Base-by-base conservation (phyloP, 2,888 invertebrate species). In the Aricia artaxerxes region DNA sequence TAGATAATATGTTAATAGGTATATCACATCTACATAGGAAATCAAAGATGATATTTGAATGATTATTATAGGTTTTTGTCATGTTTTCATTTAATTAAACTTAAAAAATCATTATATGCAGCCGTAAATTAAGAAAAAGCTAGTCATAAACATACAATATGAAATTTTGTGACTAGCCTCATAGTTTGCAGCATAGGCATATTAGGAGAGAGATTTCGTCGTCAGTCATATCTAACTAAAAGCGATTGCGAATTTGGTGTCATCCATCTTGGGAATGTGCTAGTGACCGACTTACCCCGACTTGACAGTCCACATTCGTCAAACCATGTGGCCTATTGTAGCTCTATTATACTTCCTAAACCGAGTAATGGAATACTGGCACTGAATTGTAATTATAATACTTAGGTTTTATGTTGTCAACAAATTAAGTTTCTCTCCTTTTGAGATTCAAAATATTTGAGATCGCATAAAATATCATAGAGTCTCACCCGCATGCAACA, bases 241-340 rank as follows among this genome's bases (percentile, higher is more conserved):
- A 38, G 69, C 69, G 69, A 35, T 69, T 69, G 69, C 69, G 69
- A 38, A 69, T 69, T 69, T 5, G 35, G 69, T 69, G 69, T 38
- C 69, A 69, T 69, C 69, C 69, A 69, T 69, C 69, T 69, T 69
- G 35, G 69, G 69, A 69, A 69, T 69, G 69, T 69, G 69, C 69
- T 38, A 69, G 69, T 69, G 69, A 69, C 69, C 69, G 69, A 69
- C 69, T 69, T 69, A 35, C 35, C 69, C 49, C 13, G 3, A 64
- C 13, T 38, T 69, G 69, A 38, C 69, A 13, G 5, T 69, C 69
- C 69, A 38, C 38, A 69, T 69, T 38, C 69, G 69, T 69, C 69
- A 69, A 69, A 69, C 35, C 69, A 69, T 69, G 64, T 69, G 61
- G 60, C 61, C 35, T 69, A 69, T 69, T 69, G 31, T 69, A 35